Conservation (phyloP, 2,888 invertebrate genomes). For the Sacculina carcini region DNA sequence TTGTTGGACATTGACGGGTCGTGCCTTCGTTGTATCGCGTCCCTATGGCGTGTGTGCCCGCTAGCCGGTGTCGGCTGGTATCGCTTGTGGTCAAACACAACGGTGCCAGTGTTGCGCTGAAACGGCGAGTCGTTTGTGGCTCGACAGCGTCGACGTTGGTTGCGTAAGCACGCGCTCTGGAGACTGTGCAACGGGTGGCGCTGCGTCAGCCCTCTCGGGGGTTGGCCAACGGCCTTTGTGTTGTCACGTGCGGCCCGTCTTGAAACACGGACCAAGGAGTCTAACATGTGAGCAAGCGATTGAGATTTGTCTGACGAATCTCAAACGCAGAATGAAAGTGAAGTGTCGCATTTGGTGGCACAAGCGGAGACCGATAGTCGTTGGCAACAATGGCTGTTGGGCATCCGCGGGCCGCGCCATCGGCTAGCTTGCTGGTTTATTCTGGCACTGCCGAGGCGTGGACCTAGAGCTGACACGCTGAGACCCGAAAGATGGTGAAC, state of each 20-base stretch:
- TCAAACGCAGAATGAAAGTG: conserved; percentile 39
- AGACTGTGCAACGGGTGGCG: neutral
- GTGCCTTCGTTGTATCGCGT: neutral
- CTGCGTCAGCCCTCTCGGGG: neutral
- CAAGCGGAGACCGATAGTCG: conserved; percentile 22
- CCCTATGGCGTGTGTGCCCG: neutral
- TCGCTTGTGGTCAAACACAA: neutral
- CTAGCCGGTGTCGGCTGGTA: neutral
- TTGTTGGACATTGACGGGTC: neutral
- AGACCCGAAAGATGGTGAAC: conserved; percentile 47
- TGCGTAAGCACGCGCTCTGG: too few relatives aligned
- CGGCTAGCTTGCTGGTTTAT: conserved; percentile 23
- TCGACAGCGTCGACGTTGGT: too few relatives aligned
- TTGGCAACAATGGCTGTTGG: neutral
- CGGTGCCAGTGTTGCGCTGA: neutral
- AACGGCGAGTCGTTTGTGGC: neutral
- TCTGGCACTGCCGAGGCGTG: conserved; percentile 20
- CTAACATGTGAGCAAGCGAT: conserved; percentile 41
- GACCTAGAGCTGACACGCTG: conserved; percentile 37
- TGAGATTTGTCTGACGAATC: conserved; percentile 29
- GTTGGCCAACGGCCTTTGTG: neutral
- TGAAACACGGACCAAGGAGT: conserved; percentile 52
- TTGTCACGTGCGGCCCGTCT: conserved; percentile 47
- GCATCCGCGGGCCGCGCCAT: conserved; percentile 6
- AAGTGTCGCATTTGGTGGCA: conserved; percentile 22